These are phyloP conservation scores for Dasyurus viverrinus DNA, from an alignment of 2,113 vertebrate species.

Conservation along the genomic window DNA sequence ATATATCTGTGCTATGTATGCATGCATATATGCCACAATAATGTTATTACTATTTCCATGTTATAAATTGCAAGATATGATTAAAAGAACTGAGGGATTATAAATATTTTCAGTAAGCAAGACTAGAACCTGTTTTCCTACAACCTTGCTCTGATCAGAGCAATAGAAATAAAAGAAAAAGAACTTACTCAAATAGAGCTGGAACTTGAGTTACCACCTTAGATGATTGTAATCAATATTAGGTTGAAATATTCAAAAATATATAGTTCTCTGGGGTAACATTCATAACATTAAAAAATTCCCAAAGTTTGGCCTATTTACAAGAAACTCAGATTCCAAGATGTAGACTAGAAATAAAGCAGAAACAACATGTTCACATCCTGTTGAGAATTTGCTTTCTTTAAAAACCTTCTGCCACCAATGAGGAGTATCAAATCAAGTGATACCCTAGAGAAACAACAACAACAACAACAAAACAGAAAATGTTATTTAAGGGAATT, in stretches of 20 bases:
- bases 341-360: neutral
- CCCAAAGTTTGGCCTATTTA: slow-evolving; percentile 18
- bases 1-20: no score
- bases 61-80: neutral
- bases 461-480: neutral
- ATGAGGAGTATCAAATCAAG: neutral
- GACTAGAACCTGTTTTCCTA: slow-evolving; percentile 6
- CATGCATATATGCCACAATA: neutral
- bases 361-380: neutral
- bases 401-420: neutral
- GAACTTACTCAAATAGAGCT: neutral
- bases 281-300: neutral
- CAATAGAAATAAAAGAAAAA: slow-evolving; percentile 28
- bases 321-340: slow-evolving; percentile 11
- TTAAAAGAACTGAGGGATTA: slow-evolving; percentile 17
- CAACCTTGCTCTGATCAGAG: slow-evolving; percentile 3
- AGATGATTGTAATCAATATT: neutral
- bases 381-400: neutral
- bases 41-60: neutral
- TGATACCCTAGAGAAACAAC: neutral
- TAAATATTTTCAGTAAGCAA: neutral
- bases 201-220: neutral
- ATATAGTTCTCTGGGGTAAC: neutral
- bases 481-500: slow-evolving; percentile 1
- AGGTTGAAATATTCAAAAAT: neutral